Evolutionary conservation across 2,113 vertebrate genomes (phyloP).

Genomic region (Rhea americana): DNA sequence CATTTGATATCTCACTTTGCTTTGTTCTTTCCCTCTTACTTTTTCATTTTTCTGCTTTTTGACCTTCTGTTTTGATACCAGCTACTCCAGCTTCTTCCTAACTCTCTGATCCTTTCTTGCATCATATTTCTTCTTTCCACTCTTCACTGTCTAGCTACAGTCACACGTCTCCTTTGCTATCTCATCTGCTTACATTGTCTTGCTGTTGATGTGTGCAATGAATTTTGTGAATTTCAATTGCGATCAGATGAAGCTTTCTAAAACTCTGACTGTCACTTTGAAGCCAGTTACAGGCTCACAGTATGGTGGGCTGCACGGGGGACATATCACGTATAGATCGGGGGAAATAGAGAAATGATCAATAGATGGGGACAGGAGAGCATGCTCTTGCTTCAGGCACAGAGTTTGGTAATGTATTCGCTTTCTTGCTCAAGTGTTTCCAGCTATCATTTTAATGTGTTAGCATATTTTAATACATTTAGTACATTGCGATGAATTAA

Average conservation of each 20-base stretch:
- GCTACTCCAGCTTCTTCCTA: not conserved
- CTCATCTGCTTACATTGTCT: accelerated
- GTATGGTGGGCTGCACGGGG: not conserved
- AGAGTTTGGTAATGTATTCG: not conserved
- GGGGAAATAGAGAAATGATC: not conserved
- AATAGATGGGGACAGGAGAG: not conserved
- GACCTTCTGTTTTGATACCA: not conserved
- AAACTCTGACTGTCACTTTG: not conserved
- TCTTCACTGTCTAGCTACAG: not conserved
- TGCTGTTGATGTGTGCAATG: not conserved
- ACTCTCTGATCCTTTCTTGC: not conserved
- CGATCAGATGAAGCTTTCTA: not conserved
- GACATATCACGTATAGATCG: not conserved
- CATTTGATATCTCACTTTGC: not conserved
- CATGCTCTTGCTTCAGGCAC: not conserved
- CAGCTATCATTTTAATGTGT: not conserved
- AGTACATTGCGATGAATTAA: not conserved
- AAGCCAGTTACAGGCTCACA: not conserved
- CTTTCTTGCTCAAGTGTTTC: not conserved
- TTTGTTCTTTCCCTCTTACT: not conserved
- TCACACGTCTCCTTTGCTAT: not conserved
- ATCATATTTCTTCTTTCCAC: not conserved
- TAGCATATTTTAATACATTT: not conserved
- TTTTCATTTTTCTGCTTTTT: conserved; percentile 9
- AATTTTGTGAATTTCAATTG: not conserved